Percentiles rank a stretch among this genome's conserved stretches.
These are phyloP conservation scores for Argyrosomus japonicus DNA, from an alignment of 2,113 vertebrate species.

Conservation along the genomic window DNA sequence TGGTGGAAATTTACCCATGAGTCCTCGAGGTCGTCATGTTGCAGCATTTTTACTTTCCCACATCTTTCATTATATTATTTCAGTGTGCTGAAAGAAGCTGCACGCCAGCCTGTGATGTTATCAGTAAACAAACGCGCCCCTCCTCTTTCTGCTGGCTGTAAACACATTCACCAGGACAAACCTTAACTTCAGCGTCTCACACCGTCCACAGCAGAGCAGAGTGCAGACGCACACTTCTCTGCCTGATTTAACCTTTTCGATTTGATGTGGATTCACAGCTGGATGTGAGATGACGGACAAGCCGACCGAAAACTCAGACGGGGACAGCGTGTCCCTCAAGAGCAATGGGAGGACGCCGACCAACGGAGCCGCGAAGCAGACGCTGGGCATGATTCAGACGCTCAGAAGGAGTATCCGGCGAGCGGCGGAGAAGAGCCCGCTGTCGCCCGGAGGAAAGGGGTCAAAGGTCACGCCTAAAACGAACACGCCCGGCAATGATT, in stretches of 20 bases:
- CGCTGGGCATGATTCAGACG: background rate
- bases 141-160: slow-evolving; percentile 21
- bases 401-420: slow-evolving; percentile 51
- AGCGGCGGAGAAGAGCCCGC: slow-evolving; percentile 36
- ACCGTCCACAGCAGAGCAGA: background rate
- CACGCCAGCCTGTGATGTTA: slow-evolving; percentile 55
- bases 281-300: slow-evolving; percentile 41
- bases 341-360: slow-evolving; percentile 18
- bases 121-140: slow-evolving; percentile 73
- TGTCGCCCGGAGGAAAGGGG: slow-evolving; percentile 27
- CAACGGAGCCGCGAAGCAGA: background rate
- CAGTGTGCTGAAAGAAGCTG: background rate
- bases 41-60: background rate
- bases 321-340: slow-evolving; percentile 17
- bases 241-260: background rate
- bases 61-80: too few relatives aligned
- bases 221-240: background rate
- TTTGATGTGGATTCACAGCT: background rate
- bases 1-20: background rate
- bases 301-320: background rate
- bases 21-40: too few relatives aligned
- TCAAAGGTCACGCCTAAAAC: slow-evolving; percentile 22
- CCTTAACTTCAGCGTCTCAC: background rate
- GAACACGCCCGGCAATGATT: background rate
- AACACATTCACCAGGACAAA: slow-evolving; percentile 15